A percentile compares a stretch with the other conserved stretches of the same genome.
Evolutionary conservation across 2,888 invertebrate genomes (phyloP).

Genomic region (Herminia tarsipennalis): DNA sequence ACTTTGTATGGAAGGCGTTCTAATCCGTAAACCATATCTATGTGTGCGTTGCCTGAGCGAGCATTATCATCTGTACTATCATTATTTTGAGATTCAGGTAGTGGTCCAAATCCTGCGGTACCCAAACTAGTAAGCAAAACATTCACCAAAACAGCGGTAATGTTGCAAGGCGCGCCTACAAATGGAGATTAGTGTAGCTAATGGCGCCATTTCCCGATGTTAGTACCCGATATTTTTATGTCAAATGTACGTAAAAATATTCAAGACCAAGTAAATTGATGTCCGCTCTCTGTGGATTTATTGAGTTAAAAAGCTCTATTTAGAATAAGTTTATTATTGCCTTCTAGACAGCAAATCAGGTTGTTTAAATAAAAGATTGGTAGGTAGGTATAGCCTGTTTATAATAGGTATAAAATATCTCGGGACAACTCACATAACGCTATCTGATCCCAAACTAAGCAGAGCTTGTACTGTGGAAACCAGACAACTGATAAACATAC

Average conservation of each 20-base stretch:
- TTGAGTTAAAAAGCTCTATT: slow-evolving; percentile 23
- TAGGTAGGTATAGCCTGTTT: too few species aligned
- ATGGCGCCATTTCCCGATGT: slow-evolving; percentile 69
- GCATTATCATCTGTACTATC: too few species aligned
- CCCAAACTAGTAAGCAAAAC: slow-evolving; percentile 61
- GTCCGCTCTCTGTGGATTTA: slow-evolving; percentile 31
- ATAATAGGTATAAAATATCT: too few species aligned
- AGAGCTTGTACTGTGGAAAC: too few species aligned
- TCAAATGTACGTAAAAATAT: slow-evolving; percentile 30
- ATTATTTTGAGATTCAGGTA: background rate
- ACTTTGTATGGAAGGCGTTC: too few species aligned
- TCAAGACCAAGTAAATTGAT: slow-evolving; percentile 29
- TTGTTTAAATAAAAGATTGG: background rate
- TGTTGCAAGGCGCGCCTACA: slow-evolving; percentile 60
- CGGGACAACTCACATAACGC: too few species aligned
- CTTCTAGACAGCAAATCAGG: background rate
- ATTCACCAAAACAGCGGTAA: slow-evolving; percentile 53
- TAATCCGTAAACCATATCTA: too few species aligned
- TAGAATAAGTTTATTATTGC: background rate
- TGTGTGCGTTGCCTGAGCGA: too few species aligned
- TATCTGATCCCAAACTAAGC: too few species aligned
- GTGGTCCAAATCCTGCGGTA: slow-evolving; percentile 22
- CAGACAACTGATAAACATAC: too few species aligned
- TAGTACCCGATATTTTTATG: slow-evolving; percentile 45
- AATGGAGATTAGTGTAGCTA: slow-evolving; percentile 74